Conservation (phyloP, 1,140 invertebrate species). For the Zaprionus gabonicus region DNA sequence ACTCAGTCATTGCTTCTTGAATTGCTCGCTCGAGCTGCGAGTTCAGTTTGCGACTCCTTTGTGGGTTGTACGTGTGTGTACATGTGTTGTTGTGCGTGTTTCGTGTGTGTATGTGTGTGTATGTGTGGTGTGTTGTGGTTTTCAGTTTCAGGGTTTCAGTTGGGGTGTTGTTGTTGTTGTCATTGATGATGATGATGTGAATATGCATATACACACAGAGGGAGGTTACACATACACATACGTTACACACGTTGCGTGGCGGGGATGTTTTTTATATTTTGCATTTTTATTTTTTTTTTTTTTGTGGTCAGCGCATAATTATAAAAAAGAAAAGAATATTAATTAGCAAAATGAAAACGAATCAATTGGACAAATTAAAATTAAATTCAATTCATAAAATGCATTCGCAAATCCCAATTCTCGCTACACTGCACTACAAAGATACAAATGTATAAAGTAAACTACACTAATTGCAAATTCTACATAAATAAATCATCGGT, state of each 20-base stretch:
- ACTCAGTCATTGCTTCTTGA: constrained; percentile 94
- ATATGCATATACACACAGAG: constrained; percentile 49
- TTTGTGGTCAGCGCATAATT: constrained; percentile 71
- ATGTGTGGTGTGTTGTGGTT: constrained; percentile 55
- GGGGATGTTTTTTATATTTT: constrained; percentile 27
- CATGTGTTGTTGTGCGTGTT: constrained; percentile 39
- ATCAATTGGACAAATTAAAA: constrained; percentile 32
- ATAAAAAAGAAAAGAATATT: constrained; percentile 77
- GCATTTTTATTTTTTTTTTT: constrained; percentile 46
- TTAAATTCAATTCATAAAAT: constrained; percentile 12
- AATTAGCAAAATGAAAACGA: constrained; percentile 74
- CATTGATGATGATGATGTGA: constrained; percentile 54
- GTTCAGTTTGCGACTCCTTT: constrained; percentile 94
- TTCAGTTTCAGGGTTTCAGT: constrained; percentile 42
- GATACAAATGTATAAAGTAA: not conserved
- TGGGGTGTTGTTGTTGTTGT: constrained; percentile 56
- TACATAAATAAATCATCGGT: not conserved
- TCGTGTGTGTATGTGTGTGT: constrained; percentile 57
- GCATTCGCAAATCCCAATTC: constrained; percentile 4
- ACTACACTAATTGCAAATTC: not conserved
- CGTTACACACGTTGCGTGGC: constrained; percentile 52
- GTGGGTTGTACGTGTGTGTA: constrained; percentile 50
- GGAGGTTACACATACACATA: constrained; percentile 47
- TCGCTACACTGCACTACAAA: constrained; percentile 4
- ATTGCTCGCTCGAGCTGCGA: constrained; percentile 94